These are phyloP conservation scores for Prolemur simus DNA, from an alignment of 2,113 vertebrate genomes.

Conservation along the genomic window DNA sequence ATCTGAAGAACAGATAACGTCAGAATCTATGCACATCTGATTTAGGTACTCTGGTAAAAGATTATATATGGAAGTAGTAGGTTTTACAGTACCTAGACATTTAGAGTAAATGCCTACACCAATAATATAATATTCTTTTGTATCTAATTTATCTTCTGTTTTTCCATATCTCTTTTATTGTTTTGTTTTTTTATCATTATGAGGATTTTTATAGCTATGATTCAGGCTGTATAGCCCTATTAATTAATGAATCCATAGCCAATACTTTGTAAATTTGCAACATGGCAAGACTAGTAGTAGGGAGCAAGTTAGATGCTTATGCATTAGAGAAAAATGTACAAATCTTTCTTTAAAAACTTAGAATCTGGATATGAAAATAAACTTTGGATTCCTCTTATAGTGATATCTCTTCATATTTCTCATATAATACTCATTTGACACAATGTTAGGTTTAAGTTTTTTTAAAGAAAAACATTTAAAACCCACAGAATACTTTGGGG, in stretches of 20 bases:
- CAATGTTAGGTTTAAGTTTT: background rate
- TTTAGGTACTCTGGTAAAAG: background rate
- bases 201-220: background rate
- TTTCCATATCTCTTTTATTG: background rate
- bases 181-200: background rate
- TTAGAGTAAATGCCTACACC: background rate
- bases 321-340: background rate
- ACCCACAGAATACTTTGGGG: background rate
- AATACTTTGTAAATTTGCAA: background rate
- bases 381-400: background rate
- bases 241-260: background rate
- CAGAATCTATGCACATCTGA: background rate
- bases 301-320: background rate
- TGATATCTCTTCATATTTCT: background rate
- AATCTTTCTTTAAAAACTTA: background rate
- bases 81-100: background rate
- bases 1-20: background rate
- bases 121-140: background rate
- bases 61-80: background rate
- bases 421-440: background rate
- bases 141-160: background rate
- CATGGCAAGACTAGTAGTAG: background rate
- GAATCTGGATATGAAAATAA: background rate
- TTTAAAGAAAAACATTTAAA: conserved; percentile 25
- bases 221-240: background rate